phyloP scores from a whole-genome alignment of 2,797 vertebrate species.

The Carapus acus region DNA sequence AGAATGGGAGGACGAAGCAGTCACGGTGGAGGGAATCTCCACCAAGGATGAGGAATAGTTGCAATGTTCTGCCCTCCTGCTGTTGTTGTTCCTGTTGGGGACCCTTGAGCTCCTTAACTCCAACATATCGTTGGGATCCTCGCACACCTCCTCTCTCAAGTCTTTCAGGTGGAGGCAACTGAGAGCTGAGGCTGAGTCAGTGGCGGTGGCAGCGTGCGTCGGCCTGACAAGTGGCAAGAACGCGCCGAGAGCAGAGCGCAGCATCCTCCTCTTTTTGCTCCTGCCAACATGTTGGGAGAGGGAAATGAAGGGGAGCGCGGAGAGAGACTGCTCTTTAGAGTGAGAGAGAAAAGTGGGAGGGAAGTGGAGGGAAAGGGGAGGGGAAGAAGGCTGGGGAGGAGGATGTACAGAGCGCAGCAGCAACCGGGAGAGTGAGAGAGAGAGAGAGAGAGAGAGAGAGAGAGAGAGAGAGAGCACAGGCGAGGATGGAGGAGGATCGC shows the following conservation, averaged over 20 bases:
- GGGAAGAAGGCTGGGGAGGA: conserved; percentile 44
- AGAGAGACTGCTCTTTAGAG: conserved; percentile 60
- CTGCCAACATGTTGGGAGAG: conserved; percentile 72
- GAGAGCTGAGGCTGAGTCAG: conserved; percentile 57
- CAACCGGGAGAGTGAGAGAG: conserved; percentile 31
- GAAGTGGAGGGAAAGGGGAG: conserved; percentile 50
- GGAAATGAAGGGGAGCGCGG: conserved; percentile 62
- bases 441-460: conserved; percentile 10
- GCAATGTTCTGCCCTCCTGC: conserved; percentile 45
- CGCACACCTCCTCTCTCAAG: conserved; percentile 52
- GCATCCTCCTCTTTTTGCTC: conserved; percentile 66
- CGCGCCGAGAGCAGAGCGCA: conserved; percentile 65
- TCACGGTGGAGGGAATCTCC: conserved; percentile 59
- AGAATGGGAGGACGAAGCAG: conserved; percentile 38
- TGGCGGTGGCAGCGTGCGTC: conserved; percentile 55
- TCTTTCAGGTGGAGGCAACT: conserved; percentile 64
- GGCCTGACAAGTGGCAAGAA: conserved; percentile 64
- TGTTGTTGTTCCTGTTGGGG: conserved; percentile 50
- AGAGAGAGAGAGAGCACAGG: conserved; percentile 11
- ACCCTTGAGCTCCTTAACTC: conserved; percentile 54
- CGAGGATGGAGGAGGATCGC: not conserved
- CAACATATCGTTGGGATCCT: conserved; percentile 43
- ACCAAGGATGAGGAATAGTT: conserved; percentile 52
- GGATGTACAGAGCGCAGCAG: conserved; percentile 41
- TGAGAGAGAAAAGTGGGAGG: conserved; percentile 60